Base-by-base conservation (phyloP, 2,797 vertebrate genomes). In the Helarctos malayanus region DNA sequence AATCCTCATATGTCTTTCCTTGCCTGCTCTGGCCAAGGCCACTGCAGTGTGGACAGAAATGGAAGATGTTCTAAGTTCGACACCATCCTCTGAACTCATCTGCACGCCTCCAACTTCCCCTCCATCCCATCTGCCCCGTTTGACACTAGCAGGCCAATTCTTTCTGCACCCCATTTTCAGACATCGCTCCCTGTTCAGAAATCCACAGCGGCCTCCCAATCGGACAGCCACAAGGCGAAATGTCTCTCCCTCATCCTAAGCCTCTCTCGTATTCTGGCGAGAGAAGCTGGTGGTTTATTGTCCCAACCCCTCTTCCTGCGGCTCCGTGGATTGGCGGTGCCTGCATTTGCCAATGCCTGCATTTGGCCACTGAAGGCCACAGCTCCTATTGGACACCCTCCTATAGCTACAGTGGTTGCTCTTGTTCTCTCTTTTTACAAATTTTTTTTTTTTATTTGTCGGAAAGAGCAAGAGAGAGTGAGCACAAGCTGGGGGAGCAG, bases 51-150 rank as follows among this genome's bases (percentile, higher is more conserved):
- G 45, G 56, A 79, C 21, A 86, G 35, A 95, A 57, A 61, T 52
- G 32, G 83, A 86, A 91, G 47, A 45, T 79, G 35, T 65, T 88
- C 54, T 89, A 87, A 84, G n/a, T 86, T 90, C 54, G 57, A 23
- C 27, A 84, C 14, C 21, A 81, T 84, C 38, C n/a, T 95, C 91
- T 63, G 59, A 52, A 80, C 19, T 86, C 15, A 93, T 0, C 2
- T 90, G 56, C 7, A 7, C 76, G 89, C 19, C 25, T 97, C 79
- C 14, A 18, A 18, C 19, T 15, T 87, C 52, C 75, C 91, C 86
- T 97, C 38, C 27, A 86, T 89, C 41, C 68, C 49, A 71, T 97
- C 57, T 80, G 1, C 35, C 32, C 57, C 92, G 18, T 14, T 29
- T 61, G 25, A 45, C 3, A 3, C 47, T 87, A 29, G 35, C 19